phyloP scores from a whole-genome alignment of 2,113 vertebrate species.

The Leptobrachium ailaonicum region DNA sequence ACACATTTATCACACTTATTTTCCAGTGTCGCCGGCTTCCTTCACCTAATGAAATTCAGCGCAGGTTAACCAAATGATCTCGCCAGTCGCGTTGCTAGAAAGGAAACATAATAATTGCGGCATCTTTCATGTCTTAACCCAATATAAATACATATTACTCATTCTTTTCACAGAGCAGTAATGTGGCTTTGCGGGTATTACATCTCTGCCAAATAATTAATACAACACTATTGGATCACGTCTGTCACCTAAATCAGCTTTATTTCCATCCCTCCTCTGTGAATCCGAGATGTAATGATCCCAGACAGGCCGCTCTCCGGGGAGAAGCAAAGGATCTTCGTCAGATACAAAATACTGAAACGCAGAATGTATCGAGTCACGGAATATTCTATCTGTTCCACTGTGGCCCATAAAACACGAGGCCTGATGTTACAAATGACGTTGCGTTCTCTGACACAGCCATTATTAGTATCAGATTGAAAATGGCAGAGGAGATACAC shows the following conservation, averaged over 20 bases:
- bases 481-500: too few relatives aligned
- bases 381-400: too few relatives aligned
- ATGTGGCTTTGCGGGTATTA: neutral
- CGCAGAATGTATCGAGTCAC: too few relatives aligned
- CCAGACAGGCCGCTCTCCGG: too few relatives aligned
- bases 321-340: too few relatives aligned
- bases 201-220: neutral
- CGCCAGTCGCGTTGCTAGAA: neutral
- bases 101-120: neutral
- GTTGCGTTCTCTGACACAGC: too few relatives aligned
- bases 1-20: slow-evolving; percentile 38
- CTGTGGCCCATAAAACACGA: too few relatives aligned
- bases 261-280: neutral
- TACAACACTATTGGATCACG: neutral
- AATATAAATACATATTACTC: slow-evolving; percentile 10
- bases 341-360: too few relatives aligned
- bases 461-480: too few relatives aligned
- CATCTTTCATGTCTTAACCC: neutral
- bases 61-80: slow-evolving; percentile 29
- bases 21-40: slow-evolving; percentile 28
- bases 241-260: neutral
- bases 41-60: slow-evolving; percentile 7
- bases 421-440: too few relatives aligned
- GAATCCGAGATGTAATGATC: too few relatives aligned
- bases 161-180: neutral